Base-by-base conservation (phyloP, 2,888 invertebrate species). In the Diaperis boleti region DNA sequence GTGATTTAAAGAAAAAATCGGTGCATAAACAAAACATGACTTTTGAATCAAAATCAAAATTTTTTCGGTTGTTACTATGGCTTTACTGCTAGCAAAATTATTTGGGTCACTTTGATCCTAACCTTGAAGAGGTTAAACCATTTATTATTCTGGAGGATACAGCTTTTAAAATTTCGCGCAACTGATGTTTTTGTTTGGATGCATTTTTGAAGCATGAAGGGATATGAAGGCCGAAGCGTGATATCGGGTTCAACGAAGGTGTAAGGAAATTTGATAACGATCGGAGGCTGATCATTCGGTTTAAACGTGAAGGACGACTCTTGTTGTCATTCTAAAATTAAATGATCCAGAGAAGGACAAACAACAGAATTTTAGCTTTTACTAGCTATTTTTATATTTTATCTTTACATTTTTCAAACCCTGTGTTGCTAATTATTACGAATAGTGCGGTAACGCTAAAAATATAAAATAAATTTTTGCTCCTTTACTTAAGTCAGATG, bases 111-210 rank as follows among this genome's bases (percentile, higher is more conserved):
- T 26, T 52, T 52, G 35, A 49, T 29, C 14, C 26, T 52, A 11
- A 35, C 37, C 49, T 49, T 52, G 52, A 20, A 10, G 39, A 52
- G 37, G 52, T 52, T 52, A 52, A n/a, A n/a, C 37, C 6, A 29
- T 47, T 52, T 20, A 52, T 37, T 18, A 3, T 35, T 13, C 2
- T 26, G 1, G 26, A 20, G 20, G 20, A 20, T 4, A 20, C 6
- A 20, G n/a, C n/a, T n/a, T n/a, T n/a, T n/a, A n/a, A n/a, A n/a
- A n/a, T n/a, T 33, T 8, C 11, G 33, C 3, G 5, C n/a, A 3
- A 6, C 11, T 35, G 5, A 11, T 6, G 2, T 2, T 5, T n/a
- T 13, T 35, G 11, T 6, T 35, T 33, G 11, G 2, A 31, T 31
- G 31, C 8, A 33, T 33, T 33, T 33, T 33, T 33, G 33, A 33